Percentiles rank a stretch among this genome's conserved stretches.
phyloP scores from a whole-genome alignment of 37 sponge, comb jelly and placozoan species.

The Haliclona indistincta region DNA sequence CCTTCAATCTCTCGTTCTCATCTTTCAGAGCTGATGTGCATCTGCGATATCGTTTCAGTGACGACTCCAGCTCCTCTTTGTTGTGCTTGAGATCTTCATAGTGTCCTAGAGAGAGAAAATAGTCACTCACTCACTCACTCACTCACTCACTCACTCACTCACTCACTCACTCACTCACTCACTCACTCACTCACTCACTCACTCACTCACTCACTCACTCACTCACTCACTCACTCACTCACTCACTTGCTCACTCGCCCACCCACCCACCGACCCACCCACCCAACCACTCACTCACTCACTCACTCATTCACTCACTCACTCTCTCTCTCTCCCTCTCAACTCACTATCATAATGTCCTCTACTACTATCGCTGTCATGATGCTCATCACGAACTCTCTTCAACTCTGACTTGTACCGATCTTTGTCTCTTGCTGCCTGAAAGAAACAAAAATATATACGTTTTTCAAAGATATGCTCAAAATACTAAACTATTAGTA shows the following conservation, averaged over 20 bases:
- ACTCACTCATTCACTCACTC: conserved; percentile 53
- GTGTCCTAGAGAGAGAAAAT: background rate
- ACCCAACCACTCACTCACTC: conserved; percentile 42
- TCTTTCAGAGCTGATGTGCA: background rate
- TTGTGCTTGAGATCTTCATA: background rate
- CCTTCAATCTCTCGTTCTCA: background rate
- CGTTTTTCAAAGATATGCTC: too few species aligned
- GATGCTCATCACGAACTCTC: background rate
- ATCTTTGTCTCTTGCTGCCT: conserved; percentile 2
- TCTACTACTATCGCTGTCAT: background rate
- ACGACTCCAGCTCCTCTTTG: background rate
- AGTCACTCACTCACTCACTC: conserved; percentile 38
- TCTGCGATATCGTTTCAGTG: background rate
- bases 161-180: conserved; percentile 49
- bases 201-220: conserved; percentile 49
- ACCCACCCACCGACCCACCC: too few species aligned
- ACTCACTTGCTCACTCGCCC: conserved; percentile 57
- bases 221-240: conserved; percentile 49
- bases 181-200: conserved; percentile 56
- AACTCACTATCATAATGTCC: background rate
- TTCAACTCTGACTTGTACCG: background rate
- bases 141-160: conserved; percentile 62
- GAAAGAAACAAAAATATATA: background rate
- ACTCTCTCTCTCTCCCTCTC: conserved; percentile 50
- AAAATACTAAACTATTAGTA: too few species aligned